Percentiles rank a stretch among this genome's conserved stretches.
These are phyloP conservation scores for Rostratula benghalensis DNA, from an alignment of 2,113 vertebrate species.

Conservation along the genomic window DNA sequence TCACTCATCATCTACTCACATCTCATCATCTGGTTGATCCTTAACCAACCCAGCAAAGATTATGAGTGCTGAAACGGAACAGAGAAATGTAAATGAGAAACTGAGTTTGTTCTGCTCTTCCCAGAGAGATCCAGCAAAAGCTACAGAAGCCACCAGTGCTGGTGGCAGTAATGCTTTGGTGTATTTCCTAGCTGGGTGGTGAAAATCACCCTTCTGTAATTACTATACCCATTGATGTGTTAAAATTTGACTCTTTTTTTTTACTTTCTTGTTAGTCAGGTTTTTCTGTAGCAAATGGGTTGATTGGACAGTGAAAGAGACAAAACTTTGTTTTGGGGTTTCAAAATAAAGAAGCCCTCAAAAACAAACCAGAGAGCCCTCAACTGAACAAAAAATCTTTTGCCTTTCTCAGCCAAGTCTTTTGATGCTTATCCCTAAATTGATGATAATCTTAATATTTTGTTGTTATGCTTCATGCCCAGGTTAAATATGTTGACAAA, in stretches of 20 bases:
- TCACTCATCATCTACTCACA: no score
- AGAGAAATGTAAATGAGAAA: neutral
- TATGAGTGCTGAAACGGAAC: neutral
- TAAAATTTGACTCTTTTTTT: neutral
- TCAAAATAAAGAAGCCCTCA: neutral
- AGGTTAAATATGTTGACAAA: conserved; percentile 90
- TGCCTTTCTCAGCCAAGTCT: neutral
- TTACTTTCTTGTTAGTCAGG: neutral
- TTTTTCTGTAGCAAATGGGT: neutral
- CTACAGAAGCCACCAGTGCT: neutral
- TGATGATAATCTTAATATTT: neutral
- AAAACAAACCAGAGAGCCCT: neutral
- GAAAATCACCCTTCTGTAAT: neutral
- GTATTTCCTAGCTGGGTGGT: neutral
- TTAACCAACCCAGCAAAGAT: neutral
- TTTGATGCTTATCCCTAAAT: neutral
- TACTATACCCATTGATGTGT: neutral
- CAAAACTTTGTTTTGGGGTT: neutral
- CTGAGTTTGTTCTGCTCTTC: neutral
- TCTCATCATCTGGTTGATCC: neutral
- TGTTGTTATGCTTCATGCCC: neutral
- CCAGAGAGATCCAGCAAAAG: neutral
- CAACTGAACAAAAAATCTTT: neutral
- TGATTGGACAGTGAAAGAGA: neutral
- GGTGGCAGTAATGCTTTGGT: neutral